Evolutionary conservation across 2,888 invertebrate genomes (phyloP).

Genomic region (Silvanus unidentatus): DNA sequence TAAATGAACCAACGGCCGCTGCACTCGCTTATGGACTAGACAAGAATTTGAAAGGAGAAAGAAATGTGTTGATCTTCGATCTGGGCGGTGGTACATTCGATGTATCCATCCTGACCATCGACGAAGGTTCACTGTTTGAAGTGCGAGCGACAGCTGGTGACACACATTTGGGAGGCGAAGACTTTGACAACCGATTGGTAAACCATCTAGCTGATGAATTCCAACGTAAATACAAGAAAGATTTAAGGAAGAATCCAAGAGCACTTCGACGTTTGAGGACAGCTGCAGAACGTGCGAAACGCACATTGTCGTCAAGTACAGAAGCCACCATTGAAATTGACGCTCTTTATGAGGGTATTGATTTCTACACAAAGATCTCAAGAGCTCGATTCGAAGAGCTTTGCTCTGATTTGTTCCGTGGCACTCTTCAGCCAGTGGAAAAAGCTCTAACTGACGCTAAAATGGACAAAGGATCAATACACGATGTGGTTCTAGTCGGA

Average conservation of each 20-base stretch:
- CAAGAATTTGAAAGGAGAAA: conserved; percentile 8
- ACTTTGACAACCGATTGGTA: too few species aligned
- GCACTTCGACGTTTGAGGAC: conserved; percentile 48
- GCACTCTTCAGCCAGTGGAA: conserved; percentile 71
- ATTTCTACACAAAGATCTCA: conserved; percentile 64
- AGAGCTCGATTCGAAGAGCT: conserved; percentile 73
- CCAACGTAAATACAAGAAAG: too few species aligned
- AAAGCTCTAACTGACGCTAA: conserved; percentile 73
- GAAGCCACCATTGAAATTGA: conserved; percentile 51
- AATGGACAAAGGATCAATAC: too few species aligned
- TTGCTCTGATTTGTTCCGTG: conserved; percentile 64
- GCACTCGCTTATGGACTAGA: conserved; percentile 8
- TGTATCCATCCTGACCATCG: too few species aligned
- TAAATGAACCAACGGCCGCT: conserved; percentile 41
- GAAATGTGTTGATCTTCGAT: too few species aligned
- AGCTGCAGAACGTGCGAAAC: conserved; percentile 50
- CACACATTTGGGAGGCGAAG: too few species aligned
- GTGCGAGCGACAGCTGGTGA: too few species aligned
- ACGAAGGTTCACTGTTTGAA: too few species aligned
- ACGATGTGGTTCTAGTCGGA: conserved; percentile 78
- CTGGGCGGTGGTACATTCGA: too few species aligned
- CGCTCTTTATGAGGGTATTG: conserved; percentile 48
- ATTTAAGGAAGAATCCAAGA: conserved; percentile 46
- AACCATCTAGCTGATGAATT: too few species aligned
- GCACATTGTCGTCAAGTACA: conserved; percentile 50